Evolutionary conservation across 2,888 invertebrate species (phyloP).

Genomic region (Plutella xylostella): DNA sequence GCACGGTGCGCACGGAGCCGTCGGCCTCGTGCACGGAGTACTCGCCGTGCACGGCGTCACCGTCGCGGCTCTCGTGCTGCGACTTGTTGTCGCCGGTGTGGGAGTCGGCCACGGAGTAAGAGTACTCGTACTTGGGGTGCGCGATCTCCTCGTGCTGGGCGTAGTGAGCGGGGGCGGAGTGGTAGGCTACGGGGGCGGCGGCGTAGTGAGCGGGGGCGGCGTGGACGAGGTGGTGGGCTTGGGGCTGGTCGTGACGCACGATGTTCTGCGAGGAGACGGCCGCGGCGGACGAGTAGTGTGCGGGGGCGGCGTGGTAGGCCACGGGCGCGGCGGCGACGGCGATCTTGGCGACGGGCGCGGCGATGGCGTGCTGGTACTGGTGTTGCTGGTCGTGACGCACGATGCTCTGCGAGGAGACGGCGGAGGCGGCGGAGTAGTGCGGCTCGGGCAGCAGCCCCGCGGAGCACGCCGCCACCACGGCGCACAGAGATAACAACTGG

Average conservation of each 20-base stretch:
- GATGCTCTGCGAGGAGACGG: constrained; percentile 19
- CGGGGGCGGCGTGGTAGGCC: constrained; percentile 11
- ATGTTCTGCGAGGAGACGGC: constrained; percentile 16
- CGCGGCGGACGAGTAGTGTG: constrained; percentile 22
- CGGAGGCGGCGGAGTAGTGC: constrained; percentile 20
- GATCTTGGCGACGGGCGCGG: constrained; percentile 4
- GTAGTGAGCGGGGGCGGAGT: constrained; percentile 21
- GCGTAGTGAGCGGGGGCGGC: constrained; percentile 23
- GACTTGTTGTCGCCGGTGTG: constrained; percentile 62
- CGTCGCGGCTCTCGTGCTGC: constrained; percentile 56
- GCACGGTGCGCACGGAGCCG: constrained; percentile 59
- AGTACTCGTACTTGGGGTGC: constrained; percentile 56
- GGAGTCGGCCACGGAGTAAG: constrained; percentile 52
- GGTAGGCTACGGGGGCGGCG: constrained; percentile 20
- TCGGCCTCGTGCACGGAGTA: constrained; percentile 64
- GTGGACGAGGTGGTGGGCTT: constrained; percentile 20
- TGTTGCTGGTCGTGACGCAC: constrained; percentile 26
- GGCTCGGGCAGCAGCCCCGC: constrained; percentile 21
- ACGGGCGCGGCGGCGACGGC: constrained; percentile 8
- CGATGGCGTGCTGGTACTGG: constrained; percentile 15
- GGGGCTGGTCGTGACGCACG: constrained; percentile 10
- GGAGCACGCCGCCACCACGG: constrained; percentile 24
- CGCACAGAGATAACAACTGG: constrained; percentile 21
- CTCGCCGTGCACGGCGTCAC: constrained; percentile 66
- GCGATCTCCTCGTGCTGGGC: constrained; percentile 27